Base-by-base conservation (phyloP, 2,113 vertebrate species). In the Pygoscelis antarcticus region DNA sequence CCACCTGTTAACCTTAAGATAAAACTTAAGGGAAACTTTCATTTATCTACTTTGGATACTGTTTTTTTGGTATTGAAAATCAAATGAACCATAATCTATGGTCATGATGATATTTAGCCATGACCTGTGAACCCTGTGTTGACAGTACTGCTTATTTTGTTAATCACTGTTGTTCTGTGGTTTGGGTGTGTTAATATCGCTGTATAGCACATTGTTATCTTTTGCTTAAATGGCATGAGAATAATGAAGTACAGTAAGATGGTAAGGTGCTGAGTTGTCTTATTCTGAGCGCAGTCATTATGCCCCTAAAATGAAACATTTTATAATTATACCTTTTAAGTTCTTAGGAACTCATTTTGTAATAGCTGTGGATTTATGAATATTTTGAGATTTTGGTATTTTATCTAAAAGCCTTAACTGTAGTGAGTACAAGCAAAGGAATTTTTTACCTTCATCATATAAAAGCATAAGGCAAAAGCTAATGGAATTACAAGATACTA, bases 151-250 rank as follows among this genome's bases (percentile, higher is more conserved):
- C 26, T 80, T 14, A 5, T 23, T 47, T 44, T 77, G 16, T 34
- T 77, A 7, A 21, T 47, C 32, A 13, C 13, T 0, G 0, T 30
- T 16, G 7, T n/a, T 52, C 26, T 83, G 18, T 1, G 4, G 26
- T 30, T 66, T 5, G 4, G 13, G 51, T 54, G 14, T 76, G 25
- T 49, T 75, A 38, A 3, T 60, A 10, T 46, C 1, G 1, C 13
- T 90, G 51, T 46, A 10, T 30, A 51, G 27, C n/a, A 16, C 2
- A 0, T 17, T 19, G 38, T 49, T 72, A 32, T 36, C 3, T 1
- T 49, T 4, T 11, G 10, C 34, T 77, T 65, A 38, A 64, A 32
- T 44, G 40, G 22, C 7, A 5, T 4, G 25, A 64, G 54, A 57
- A 16, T 32, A 60, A 52, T 6, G 3, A 58, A 54, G 19, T 30